These are phyloP conservation scores for Anhinga anhinga DNA, from an alignment of 2,113 vertebrate species.

Conservation along the genomic window DNA sequence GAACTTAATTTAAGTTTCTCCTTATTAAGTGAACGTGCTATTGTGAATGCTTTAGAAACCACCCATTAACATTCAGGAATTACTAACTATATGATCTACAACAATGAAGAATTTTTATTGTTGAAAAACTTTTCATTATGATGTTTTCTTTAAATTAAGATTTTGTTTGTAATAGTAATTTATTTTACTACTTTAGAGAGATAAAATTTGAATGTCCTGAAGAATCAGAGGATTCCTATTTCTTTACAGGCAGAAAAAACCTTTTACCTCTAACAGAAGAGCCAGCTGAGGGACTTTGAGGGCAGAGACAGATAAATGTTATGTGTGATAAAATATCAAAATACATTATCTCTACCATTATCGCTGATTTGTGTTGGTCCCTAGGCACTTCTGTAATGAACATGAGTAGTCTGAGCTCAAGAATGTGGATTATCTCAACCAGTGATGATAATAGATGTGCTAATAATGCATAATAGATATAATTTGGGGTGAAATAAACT, in stretches of 20 bases:
- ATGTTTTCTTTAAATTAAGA: not conserved
- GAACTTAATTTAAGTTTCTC: not conserved
- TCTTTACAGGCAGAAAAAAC: not conserved
- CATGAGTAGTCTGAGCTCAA: not conserved
- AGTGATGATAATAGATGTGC: not conserved
- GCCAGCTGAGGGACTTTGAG: not conserved
- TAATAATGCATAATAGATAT: not conserved
- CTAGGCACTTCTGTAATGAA: not conserved
- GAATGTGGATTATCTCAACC: not conserved
- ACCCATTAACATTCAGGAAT: not conserved
- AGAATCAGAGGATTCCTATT: not conserved
- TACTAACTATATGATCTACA: not conserved
- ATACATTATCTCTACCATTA: not conserved
- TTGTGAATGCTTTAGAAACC: not conserved
- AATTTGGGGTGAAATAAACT: not conserved
- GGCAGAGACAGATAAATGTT: not conserved
- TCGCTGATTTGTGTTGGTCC: not conserved
- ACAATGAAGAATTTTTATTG: not conserved
- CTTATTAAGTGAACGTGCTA: not conserved
- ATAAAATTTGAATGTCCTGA: not conserved
- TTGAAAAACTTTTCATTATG: not conserved
- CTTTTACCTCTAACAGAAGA: not conserved
- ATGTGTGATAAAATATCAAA: not conserved
- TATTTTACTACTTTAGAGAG: not conserved
- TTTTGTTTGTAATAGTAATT: not conserved